Percentiles rank a stretch among this genome's conserved stretches.
These are phyloP conservation scores for Scophthalmus maximus DNA, from an alignment of 2,113 vertebrate genomes.

Conservation along the genomic window DNA sequence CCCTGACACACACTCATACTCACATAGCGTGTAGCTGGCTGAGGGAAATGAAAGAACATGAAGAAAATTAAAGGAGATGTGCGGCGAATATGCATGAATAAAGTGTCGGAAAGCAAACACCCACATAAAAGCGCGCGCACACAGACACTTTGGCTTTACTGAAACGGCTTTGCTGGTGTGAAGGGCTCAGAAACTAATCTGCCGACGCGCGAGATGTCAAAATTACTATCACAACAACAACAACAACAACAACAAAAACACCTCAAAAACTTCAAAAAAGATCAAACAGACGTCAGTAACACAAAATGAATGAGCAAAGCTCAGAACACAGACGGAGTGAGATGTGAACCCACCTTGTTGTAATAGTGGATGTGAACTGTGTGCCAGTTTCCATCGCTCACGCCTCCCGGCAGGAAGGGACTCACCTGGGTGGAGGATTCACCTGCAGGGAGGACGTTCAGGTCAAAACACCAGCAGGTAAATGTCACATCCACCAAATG, in stretches of 20 bases:
- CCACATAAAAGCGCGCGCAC: neutral
- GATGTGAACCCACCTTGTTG: constrained; percentile 89
- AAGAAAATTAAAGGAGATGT: constrained; percentile 72
- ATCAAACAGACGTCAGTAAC: constrained; percentile 4
- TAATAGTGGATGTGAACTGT: constrained; percentile 94
- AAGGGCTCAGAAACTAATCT: constrained; percentile 28
- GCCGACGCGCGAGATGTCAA: constrained; percentile 30
- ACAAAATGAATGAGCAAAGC: neutral
- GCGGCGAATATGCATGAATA: constrained; percentile 49
- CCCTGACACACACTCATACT: constrained; percentile 72
- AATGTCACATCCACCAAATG: neutral
- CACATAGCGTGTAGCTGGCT: constrained; percentile 79
- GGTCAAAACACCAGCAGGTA: constrained; percentile 14
- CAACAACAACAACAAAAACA: neutral
- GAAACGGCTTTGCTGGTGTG: constrained; percentile 7
- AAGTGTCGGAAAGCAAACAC: constrained; percentile 49
- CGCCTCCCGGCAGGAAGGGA: constrained; percentile 90
- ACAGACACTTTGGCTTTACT: constrained; percentile 24
- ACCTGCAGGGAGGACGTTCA: constrained; percentile 78
- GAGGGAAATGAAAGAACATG: constrained; percentile 74
- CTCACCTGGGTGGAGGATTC: constrained; percentile 95
- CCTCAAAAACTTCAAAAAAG: neutral
- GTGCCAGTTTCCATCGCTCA: constrained; percentile 97
- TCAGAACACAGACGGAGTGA: neutral
- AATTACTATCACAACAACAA: neutral